Base-by-base conservation (phyloP, 2,888 invertebrate genomes). In the Venusia cambrica region DNA sequence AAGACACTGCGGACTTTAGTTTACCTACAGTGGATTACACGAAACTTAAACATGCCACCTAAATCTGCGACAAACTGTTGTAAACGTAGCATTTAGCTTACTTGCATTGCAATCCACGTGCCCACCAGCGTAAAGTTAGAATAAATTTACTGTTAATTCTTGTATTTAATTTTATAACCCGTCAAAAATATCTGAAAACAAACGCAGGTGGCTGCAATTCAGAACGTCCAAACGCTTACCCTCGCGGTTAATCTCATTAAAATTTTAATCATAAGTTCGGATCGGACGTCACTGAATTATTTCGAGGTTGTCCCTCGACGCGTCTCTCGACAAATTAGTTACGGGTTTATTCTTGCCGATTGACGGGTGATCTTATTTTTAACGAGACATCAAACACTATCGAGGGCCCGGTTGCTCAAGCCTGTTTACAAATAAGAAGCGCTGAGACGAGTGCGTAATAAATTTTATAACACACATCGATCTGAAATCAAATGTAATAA, bases 301-400 rank as follows among this genome's bases (percentile, higher is more conserved):
- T 83, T 78, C 59, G 55, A 68, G 71, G 61, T 46, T 67, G 67
- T 74, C 73, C 60, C 65, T 62, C 66, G 54, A 57, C 73, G 50
- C 71, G 74, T 81, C 83, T 68, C 59, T 85, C 80, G 63, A 74
- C 84, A 80, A 84, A 87, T 87, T 87, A 84, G 83, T 73, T 66
- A 69, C 71, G 69, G 76, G 75, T 77, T 83, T 80, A 76, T 72
- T 66, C 69, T 63, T 73, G 77, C 76, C 80, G 78, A 81, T 85
- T 70, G 73, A 69, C 76, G 68, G 68, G 54, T 56, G 69, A 71
- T 72, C 73, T 81, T 83, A 85, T 84, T 85, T 85, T 81, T 85
- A 85, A 81, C 84, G 77, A 71, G 77, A 87, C 84, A 83, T 83
- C 79, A 83, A 87, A 84, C 84, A 83, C 77, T 72, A 78, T 78